Base-by-base conservation (phyloP, 2,797 vertebrate species). In the Girardinus metallicus region DNA sequence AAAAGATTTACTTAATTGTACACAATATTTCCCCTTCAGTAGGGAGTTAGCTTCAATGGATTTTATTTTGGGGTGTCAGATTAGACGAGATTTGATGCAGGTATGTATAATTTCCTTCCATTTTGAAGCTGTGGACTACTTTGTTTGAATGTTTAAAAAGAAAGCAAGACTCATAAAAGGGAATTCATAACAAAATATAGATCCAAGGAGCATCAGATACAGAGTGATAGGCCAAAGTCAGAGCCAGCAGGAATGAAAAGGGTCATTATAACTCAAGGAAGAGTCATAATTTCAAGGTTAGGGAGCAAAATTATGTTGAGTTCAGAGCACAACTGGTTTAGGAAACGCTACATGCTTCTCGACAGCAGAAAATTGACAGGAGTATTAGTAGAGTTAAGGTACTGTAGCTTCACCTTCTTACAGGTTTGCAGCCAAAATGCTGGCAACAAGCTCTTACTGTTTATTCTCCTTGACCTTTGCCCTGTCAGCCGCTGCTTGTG, bases 381-480 rank as follows among this genome's bases (percentile, higher is more conserved):
- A 82, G 81, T 62, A 88, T 91, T 92, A 92, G 88, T 88, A 83
- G 68, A 88, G 82, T 78, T 66, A 68, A 76, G 68, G 60, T 41
- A 46, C 84, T 70, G 80, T 78, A 72, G 74, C 62, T 64, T 39
- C 80, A 55, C 62, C 77, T 72, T 73, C 71, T 73, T 36, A 57
- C 1, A 71, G 80, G 81, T 84, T 76, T 83, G 78, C 86, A 83
- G 86, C 83, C 85, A 76, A 44, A 29, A 15, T 34, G 74, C 73
- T 78, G 47, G 79, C 84, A 87, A 15, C 91, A 80, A 88, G 80
- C 88, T 93, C 98, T 98, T 97, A 99, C 98, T 97, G 96, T 96
- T 97, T 99, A 57, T 96, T 97, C 89, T 99, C 98, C 96, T 98
- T 99, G 91, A 95, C 82, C 94, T 98, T 99, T 93, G 96, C 88